Evolutionary conservation across 1,140 invertebrate species (phyloP).

Genomic region (Brachionus calyciflorus): DNA sequence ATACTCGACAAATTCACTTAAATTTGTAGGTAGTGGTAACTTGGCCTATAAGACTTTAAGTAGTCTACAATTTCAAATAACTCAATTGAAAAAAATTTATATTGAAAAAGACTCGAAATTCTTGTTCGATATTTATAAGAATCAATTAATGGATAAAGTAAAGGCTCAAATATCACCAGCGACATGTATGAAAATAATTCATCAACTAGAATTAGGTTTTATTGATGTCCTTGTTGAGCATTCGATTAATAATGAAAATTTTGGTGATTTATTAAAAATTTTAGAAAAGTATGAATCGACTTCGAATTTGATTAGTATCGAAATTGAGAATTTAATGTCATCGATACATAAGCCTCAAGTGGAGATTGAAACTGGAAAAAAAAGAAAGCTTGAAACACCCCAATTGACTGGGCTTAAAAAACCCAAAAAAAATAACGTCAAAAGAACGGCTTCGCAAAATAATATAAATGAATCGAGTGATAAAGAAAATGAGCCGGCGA

Average conservation of each 20-base stretch:
- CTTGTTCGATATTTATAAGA: conserved; percentile 22
- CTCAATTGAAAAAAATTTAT: conserved; percentile 6
- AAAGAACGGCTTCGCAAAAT: not conserved
- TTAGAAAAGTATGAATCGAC: conserved; percentile 22
- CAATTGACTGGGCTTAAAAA: not conserved
- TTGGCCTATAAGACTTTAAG: not conserved
- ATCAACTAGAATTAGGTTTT: conserved; percentile 9
- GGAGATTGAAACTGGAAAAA: too few relatives aligned
- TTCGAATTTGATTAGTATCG: not conserved
- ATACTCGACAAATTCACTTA: not conserved
- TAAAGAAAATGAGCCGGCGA: not conserved
- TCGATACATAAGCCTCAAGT: not conserved
- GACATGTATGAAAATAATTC: conserved; percentile 10
- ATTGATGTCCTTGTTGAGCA: conserved; percentile 10
- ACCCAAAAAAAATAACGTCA: not conserved
- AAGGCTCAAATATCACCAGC: conserved; percentile 9
- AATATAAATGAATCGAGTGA: not conserved
- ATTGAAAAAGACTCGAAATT: not conserved
- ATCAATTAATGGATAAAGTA: not conserved
- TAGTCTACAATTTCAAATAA: not conserved
- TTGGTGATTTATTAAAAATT: not conserved
- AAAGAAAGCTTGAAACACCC: not conserved
- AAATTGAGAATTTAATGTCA: conserved; percentile 23
- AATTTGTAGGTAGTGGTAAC: not conserved
- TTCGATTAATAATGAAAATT: conserved; percentile 15